Percentiles rank a stretch among this genome's conserved stretches.
phyloP scores from a whole-genome alignment of 1,140 invertebrate species.

The Drosophila lacertosa region DNA sequence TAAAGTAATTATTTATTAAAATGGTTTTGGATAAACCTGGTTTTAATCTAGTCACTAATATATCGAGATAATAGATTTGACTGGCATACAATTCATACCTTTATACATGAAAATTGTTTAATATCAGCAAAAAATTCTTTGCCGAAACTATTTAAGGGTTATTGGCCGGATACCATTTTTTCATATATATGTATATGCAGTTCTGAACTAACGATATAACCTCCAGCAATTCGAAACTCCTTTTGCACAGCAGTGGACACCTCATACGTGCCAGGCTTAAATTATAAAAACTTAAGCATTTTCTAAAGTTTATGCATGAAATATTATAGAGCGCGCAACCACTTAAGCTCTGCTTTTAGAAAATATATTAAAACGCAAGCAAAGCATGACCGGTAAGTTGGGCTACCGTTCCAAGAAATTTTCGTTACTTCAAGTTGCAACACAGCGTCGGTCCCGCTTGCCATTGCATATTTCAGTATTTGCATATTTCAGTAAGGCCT shows the following conservation, averaged over 20 bases:
- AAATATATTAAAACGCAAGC: conserved; percentile 41
- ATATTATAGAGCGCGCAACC: conserved; percentile 72
- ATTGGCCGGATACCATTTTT: background rate
- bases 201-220: conserved; percentile 28
- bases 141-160: no score
- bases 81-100: no score
- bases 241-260: conserved; percentile 36
- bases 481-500: conserved; percentile 54
- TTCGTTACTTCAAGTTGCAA: conserved; percentile 25
- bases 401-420: conserved; percentile 3
- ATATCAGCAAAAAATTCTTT: no score
- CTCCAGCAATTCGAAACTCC: conserved; percentile 51
- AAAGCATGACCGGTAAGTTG: conserved; percentile 14
- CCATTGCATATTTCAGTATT: conserved; percentile 52
- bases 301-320: conserved; percentile 78
- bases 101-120: no score
- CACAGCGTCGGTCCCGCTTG: conserved; percentile 13
- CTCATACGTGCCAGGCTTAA: conserved; percentile 73
- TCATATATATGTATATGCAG: conserved; percentile 22
- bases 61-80: no score
- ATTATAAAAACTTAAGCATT: conserved; percentile 79
- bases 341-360: conserved; percentile 71
- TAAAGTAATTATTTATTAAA: no score
- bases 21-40: no score
- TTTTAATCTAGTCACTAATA: no score